A percentile compares a stretch with the other conserved stretches of the same genome.
These are phyloP conservation scores for Philotrypesis tridentata DNA, from an alignment of 1,140 invertebrate species.

Conservation along the genomic window DNA sequence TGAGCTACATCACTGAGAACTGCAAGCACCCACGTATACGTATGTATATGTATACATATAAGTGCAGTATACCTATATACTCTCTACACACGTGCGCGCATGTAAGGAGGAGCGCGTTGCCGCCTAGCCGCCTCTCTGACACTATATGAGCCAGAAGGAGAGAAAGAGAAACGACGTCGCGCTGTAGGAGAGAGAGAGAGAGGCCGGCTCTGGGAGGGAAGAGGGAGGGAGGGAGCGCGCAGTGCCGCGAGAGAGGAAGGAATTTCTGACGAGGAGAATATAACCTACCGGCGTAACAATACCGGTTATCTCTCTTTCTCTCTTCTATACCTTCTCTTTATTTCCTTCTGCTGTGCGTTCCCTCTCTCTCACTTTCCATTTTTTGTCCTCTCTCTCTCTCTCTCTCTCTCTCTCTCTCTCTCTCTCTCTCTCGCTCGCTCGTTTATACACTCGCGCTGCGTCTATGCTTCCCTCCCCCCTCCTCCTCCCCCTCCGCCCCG, in stretches of 20 bases:
- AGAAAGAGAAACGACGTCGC: neutral
- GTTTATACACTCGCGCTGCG: neutral
- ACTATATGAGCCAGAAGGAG: neutral
- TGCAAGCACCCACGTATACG: constrained; percentile 14
- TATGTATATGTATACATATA: too few relatives aligned
- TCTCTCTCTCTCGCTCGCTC: constrained; percentile 39
- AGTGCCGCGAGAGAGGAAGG: constrained; percentile 47
- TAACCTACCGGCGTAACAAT: constrained; percentile 58
- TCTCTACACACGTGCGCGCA: too few relatives aligned
- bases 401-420: constrained; percentile 22
- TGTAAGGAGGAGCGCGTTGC: constrained; percentile 4
- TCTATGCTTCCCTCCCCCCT: neutral
- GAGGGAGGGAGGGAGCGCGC: neutral
- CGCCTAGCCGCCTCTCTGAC: neutral
- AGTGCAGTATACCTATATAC: too few relatives aligned
- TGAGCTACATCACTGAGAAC: too few relatives aligned
- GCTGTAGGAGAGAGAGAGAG: neutral
- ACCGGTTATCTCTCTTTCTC: constrained; percentile 59
- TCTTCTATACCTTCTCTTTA: constrained; percentile 36
- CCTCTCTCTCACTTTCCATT: constrained; percentile 19
- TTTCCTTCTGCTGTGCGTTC: neutral
- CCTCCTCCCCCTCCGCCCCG: neutral
- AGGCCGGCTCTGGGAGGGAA: constrained; percentile 5
- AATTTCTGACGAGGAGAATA: constrained; percentile 58
- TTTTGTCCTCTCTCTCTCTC: constrained; percentile 51